Conservation (phyloP, 2,888 invertebrate species). For the Drosophila colorata region DNA sequence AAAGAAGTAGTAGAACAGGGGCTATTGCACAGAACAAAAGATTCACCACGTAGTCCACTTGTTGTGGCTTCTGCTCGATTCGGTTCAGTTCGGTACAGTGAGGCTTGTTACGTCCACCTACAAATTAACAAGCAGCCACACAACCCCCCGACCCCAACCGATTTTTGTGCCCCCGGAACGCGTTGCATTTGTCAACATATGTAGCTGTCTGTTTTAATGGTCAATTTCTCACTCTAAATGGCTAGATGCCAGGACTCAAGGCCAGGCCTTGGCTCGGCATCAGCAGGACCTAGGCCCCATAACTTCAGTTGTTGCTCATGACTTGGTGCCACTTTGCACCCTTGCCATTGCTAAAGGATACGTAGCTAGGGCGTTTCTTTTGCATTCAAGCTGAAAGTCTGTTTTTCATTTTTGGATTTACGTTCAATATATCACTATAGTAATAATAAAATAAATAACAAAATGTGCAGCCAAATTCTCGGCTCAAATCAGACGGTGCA, state of each 20-base stretch:
- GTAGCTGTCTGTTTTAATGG: constrained; percentile 82
- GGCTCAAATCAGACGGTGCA: no score
- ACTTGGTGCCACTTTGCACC: constrained; percentile 23
- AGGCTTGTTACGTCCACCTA: constrained; percentile 17
- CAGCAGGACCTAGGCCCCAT: constrained; percentile 8
- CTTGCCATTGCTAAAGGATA: constrained; percentile 4
- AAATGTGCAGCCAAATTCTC: no score
- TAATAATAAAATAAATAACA: no score
- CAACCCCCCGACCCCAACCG: not conserved
- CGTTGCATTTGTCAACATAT: constrained; percentile 78
- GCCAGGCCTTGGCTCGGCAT: constrained; percentile 14
- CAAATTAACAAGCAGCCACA: constrained; percentile 35
- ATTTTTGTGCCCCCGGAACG: constrained; percentile 27
- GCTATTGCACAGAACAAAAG: constrained; percentile 26
- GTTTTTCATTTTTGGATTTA: not conserved
- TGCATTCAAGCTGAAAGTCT: not conserved
- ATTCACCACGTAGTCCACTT: constrained; percentile 45
- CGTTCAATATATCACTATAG: no score
- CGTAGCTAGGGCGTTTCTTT: not conserved
- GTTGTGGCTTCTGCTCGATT: constrained; percentile 36
- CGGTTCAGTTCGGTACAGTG: constrained; percentile 2
- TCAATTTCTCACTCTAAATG: constrained; percentile 84
- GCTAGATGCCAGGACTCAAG: constrained; percentile 45
- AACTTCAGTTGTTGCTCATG: constrained; percentile 11
- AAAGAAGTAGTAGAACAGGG: constrained; percentile 16